A percentile compares a stretch with the other conserved stretches of the same genome.
Evolutionary conservation across 2,797 vertebrate species (phyloP).

Genomic region (Pterois miles): DNA sequence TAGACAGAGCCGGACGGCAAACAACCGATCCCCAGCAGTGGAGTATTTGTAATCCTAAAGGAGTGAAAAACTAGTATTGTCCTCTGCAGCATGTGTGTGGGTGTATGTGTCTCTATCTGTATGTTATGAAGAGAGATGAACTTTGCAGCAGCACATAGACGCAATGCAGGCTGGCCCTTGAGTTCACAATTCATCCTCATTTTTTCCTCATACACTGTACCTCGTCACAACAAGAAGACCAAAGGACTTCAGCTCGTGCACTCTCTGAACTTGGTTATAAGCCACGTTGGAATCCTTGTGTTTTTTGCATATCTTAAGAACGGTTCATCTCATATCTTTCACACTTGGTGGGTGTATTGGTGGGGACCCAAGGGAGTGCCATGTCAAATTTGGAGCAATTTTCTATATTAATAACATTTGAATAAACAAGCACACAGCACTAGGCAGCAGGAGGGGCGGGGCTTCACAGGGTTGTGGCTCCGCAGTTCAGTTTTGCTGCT

Average conservation of each 20-base stretch:
- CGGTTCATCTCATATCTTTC: not conserved
- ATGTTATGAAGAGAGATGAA: constrained; percentile 69
- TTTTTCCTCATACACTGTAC: constrained; percentile 42
- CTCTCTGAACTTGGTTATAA: constrained; percentile 7
- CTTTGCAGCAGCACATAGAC: constrained; percentile 58
- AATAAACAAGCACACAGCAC: too few relatives aligned
- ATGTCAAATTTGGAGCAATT: not conserved
- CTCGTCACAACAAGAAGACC: constrained; percentile 45
- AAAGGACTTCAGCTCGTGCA: not conserved
- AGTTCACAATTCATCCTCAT: constrained; percentile 41
- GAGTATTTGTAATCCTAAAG: constrained; percentile 44
- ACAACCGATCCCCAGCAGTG: constrained; percentile 24
- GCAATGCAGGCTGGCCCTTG: constrained; percentile 54
- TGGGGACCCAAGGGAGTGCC: too few relatives aligned
- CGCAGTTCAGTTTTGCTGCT: too few relatives aligned
- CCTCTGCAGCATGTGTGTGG: constrained; percentile 41
- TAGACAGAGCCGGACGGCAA: constrained; percentile 20
- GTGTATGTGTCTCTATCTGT: constrained; percentile 51
- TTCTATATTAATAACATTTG: not conserved
- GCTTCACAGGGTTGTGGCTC: too few relatives aligned
- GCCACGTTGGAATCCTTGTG: too few relatives aligned
- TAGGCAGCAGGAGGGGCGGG: too few relatives aligned
- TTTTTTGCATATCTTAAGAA: not conserved
- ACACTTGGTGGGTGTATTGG: not conserved
- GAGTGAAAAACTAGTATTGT: constrained; percentile 22